Evolutionary conservation across 2,113 vertebrate species (phyloP), one percentile per base, ranked within the genome.

Genomic region (Rhinoderma darwinii): DNA sequence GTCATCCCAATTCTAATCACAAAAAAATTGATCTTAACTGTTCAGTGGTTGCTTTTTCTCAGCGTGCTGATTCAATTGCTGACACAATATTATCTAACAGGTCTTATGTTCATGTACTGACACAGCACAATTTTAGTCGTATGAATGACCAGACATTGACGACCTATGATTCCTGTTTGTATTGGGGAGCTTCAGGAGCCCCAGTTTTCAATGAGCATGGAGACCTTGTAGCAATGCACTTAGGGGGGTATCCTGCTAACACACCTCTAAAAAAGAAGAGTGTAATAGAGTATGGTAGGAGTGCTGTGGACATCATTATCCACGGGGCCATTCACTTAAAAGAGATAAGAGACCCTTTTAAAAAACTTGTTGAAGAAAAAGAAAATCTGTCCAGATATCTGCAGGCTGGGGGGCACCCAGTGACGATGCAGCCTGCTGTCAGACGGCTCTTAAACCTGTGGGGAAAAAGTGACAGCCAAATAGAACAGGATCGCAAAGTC

Each of bases 131-230:
- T 27, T 75, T 44, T n/a, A 44, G 0, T 2, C 2, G 39, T 14
- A 44, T 75, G 72, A 5, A 3, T 72, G 39, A 75, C 39, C 22
- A 1, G 4, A 14, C 39, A 1, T n/a, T 15, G 22, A 5, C 14
- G 39, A 75, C 72, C 39, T 44, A 75, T 44, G 72, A 75, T 18
- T 43, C 72, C 22, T 75, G 72, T 27, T 15, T 75, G 25, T 75
- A 75, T 44, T 6, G 17, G 2, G 72, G 72, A n/a, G 72, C 72
- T 5, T 44, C 72, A n/a, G 72, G 72, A 0, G 7, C 39, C 22
- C 72, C 72, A 27, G 41, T 75, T 12, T 75, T 75, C 4, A 5
- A 75, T 44, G 10, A 27, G n/a, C 11, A 20, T 44, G 72, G 72
- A 15, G 22, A 35, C 3, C 72, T 75, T 75, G 72, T 75, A 35